phyloP scores from a whole-genome alignment of 2,113 vertebrate genomes.

The Brienomyrus longianalis region DNA sequence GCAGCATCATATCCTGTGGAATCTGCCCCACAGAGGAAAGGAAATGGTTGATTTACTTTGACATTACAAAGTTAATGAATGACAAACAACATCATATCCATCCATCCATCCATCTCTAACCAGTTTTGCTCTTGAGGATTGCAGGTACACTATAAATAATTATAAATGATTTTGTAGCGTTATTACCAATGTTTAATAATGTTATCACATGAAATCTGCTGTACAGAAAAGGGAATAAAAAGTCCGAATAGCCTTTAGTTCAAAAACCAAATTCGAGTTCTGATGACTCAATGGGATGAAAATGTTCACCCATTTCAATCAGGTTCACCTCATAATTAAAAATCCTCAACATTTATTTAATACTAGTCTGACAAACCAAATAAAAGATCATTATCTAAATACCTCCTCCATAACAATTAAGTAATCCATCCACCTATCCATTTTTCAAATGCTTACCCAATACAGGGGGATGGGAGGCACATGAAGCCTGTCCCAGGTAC shows the following conservation, averaged over 20 bases:
- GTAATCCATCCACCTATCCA: not conserved
- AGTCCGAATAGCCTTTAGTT: not conserved
- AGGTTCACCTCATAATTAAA: not conserved
- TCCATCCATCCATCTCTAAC: not conserved
- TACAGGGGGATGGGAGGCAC: not conserved
- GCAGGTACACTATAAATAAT: not conserved
- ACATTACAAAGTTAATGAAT: not conserved
- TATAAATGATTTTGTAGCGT: not conserved
- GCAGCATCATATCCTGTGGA: slow-evolving; percentile 72
- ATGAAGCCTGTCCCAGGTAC: not conserved
- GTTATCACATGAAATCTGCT: not conserved
- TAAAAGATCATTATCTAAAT: not conserved
- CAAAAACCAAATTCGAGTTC: not conserved
- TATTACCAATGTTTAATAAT: not conserved
- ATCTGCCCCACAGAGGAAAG: slow-evolving; percentile 47
- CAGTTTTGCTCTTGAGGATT: not conserved
- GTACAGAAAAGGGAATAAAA: not conserved
- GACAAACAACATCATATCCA: not conserved
- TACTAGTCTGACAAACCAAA: not conserved
- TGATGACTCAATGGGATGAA: not conserved
- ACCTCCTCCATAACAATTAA: not conserved
- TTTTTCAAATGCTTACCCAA: not conserved
- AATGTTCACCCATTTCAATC: not conserved
- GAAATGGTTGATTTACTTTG: not conserved
- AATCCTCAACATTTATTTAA: not conserved